Evolutionary conservation across 2,113 vertebrate genomes (phyloP).

Genomic region (Capreolus pygargus): DNA sequence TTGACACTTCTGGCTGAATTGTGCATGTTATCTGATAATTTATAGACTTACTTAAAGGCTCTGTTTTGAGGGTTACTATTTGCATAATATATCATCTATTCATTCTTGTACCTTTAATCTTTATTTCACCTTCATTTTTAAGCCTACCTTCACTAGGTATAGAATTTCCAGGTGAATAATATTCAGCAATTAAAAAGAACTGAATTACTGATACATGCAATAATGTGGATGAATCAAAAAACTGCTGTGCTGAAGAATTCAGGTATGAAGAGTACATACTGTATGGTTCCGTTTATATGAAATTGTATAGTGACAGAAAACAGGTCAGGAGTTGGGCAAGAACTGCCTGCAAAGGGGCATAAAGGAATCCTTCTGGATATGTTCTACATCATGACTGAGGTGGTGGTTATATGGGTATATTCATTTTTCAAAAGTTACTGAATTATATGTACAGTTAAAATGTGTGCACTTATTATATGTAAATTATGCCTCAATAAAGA

Average conservation of each 20-base stretch:
- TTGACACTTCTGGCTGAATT: neutral
- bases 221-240: neutral
- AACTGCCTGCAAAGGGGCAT: neutral
- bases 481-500: neutral
- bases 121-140: neutral
- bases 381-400: neutral
- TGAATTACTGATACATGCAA: neutral
- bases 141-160: neutral
- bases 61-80: neutral
- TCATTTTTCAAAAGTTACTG: neutral
- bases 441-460: slow-evolving; percentile 29
- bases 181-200: neutral
- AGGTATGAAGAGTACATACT: neutral
- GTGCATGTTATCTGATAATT: neutral
- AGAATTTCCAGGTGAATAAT: neutral
- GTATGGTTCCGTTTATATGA: neutral
- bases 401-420: neutral
- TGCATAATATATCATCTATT: neutral
- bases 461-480: neutral
- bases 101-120: neutral
- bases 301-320: neutral
- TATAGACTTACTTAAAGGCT: neutral
- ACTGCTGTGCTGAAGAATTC: neutral
- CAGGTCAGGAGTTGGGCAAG: neutral
- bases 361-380: neutral